These are phyloP conservation scores for Agelastica alni DNA, from an alignment of 2,888 invertebrate genomes.

Conservation along the genomic window DNA sequence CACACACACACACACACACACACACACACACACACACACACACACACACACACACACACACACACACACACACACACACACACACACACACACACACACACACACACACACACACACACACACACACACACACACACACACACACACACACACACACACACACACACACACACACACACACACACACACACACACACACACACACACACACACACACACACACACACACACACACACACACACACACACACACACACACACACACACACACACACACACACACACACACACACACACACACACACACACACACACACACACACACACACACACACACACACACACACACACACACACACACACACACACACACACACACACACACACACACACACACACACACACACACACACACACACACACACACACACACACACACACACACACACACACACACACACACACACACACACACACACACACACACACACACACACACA, in stretches of 20 bases:
- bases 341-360: neutral
- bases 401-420: neutral
- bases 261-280: neutral
- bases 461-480: neutral
- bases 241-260: neutral
- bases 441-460: neutral
- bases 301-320: neutral
- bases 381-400: neutral
- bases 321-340: neutral
- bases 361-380: neutral
- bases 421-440: neutral
- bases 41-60: neutral
- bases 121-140: neutral
- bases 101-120: neutral
- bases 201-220: neutral
- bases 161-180: neutral
- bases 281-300: neutral
- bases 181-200: neutral
- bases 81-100: neutral
- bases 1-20: neutral
- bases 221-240: neutral
- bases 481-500: neutral
- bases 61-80: neutral
- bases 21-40: neutral
- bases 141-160: neutral